Evolutionary conservation across 2,888 invertebrate species (phyloP), one percentile per base, ranked within the genome.

Genomic region (Heliconius hortense): DNA sequence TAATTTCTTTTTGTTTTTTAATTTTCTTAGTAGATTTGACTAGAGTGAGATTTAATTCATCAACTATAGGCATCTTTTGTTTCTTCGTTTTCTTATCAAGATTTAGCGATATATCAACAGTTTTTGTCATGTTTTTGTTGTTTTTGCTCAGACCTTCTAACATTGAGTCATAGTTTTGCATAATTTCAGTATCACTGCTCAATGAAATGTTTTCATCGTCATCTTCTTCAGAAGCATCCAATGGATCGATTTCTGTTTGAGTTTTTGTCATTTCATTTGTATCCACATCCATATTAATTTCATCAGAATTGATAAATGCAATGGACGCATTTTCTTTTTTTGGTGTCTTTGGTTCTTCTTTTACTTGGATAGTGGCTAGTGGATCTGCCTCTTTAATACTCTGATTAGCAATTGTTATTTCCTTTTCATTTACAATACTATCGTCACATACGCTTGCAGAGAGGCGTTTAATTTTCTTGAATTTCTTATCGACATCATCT

Each of bases 11-110:
- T 77, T 71, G 26, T 56, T 76, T 68, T 73, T 83, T 82, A 11
- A 77, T 79, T 77, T 83, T 76, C 28, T 68, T 79, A 53, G 35
- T 24, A 26, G 75, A 69, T 79, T 89, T 92, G 11, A 84, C 81
- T 76, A 86, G 82, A 35, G 92, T 92, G 13, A 93, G 84, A 82
- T 93, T 94, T 4, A 93, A 84, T 79, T 92, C 83, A 75, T 93
- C 91, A 56, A 92, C 78, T 72, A 92, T 85, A 63, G 87, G 81
- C 59, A 84, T 83, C 24, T 87, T 86, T 39, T 79, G 18, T 71
- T 85, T 86, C 72, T 85, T 81, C 66, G 88, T 67, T 78, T 90
- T 90, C 73, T 86, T 89, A 60, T 86, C 82, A 0, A 88, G 77
- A 76, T 91, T 89, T 48, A 93, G 82, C 4, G 93, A 93, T 62